Evolutionary conservation across 2,113 vertebrate genomes (phyloP), one percentile per base, ranked within the genome.

Genomic region (Lasiurus borealis): DNA sequence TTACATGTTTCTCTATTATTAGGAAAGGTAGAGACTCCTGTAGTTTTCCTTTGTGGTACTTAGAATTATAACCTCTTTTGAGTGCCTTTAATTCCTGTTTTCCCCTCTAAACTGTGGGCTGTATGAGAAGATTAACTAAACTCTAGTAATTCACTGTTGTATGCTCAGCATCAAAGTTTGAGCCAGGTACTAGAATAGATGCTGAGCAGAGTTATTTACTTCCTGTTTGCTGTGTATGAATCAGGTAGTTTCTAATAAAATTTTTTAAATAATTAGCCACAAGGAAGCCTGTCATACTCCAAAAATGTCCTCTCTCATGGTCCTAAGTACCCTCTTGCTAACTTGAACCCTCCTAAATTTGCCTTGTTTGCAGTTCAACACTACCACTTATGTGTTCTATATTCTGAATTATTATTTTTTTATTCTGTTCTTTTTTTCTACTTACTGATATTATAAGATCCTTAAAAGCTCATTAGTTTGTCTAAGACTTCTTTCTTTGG

Each of bases 211-310:
- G 14, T 27, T 54, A 76, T 82, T 75, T 77, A 66, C 15, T 83
- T 81, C 10, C 14, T 59, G 62, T 82, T 90, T 86, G 9, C 44
- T 62, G 3, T 54, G 2, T 77, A 81, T 57, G 15, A 95, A 7
- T 90, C 18, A 86, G 48, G 34, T 77, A 90, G 31, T 89, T 71
- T 90, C 23, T 95, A 46, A 6, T 78, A 90, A 93, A 46, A 40
- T 31, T 34, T 83, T 71, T 40, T 25, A 87, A 46, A 48, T 87
- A 75, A 92, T 48, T 44, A 75, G 18, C 27, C 46, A 88, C 34
- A 88, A 80, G 6, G 10, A 85, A 92, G 16, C 10, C 34, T 62
- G 13, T 2, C 29, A 86, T 90, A 16, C 36, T 83, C 44, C 31
- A 85, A 84, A 81, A 57, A 66, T 4, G 2, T 27, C 1, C 29